Base-by-base conservation (phyloP, 2,113 vertebrate species). In the Mobula birostris region DNA sequence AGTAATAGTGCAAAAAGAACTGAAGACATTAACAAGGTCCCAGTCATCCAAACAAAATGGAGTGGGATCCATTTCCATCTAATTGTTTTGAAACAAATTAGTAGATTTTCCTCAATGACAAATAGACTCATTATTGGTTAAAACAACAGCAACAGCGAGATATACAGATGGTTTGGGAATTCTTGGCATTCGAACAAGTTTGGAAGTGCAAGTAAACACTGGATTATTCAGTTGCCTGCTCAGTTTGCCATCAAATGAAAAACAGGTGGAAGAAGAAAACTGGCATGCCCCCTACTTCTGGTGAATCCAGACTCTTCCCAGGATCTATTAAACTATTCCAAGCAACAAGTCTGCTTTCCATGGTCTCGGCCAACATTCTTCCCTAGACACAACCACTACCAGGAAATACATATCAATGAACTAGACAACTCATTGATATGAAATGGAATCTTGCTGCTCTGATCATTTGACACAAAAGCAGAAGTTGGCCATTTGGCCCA, bases 121-220 rank as follows among this genome's bases (percentile, higher is more conserved):
- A 93, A 93, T 93, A 14, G 91, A 74, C 36, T 93, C 36, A 93
- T 93, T 93, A 93, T 93, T 74, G 70, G 24, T 70, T 70, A 91
- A 58, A 66, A n/a, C 66, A 21, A 19, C 32, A 68, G 61, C 88
- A 93, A 27, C 63, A 56, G 36, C 11, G 70, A 93, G 21, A 19
- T 74, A 9, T 29, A 48, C 91, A 74, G 91, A 93, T 74, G 91
- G 91, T 93, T 74, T 72, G 36, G 91, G 68, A 93, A 74, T 56
- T 56, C 29, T 24, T 74, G 70, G 19, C 91, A 93, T 17, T 72
- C 8, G 68, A 92, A 92, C 68, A 27, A 24, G 21, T 12, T 21
- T 72, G 91, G 32, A 48, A 74, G 8, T 12, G 36, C 68, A 7
- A 72, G 36, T 6, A 15, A 61, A 93, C 68, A 48, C 32, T 72